These are phyloP conservation scores for Mirza zaza DNA, from an alignment of 2,113 vertebrate species.

Conservation along the genomic window DNA sequence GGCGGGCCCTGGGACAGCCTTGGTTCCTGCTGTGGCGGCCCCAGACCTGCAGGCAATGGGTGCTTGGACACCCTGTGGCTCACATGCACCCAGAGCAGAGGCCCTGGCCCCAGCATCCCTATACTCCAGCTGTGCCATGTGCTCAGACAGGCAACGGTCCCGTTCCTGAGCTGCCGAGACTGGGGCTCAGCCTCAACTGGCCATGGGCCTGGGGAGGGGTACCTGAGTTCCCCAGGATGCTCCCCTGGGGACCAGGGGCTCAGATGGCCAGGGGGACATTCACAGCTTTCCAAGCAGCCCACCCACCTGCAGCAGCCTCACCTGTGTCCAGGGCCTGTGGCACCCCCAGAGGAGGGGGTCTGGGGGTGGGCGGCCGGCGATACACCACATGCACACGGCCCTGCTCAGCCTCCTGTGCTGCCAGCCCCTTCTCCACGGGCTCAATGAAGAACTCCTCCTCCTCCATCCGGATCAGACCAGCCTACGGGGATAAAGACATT, in stretches of 20 bases:
- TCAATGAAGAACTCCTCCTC: constrained; percentile 99
- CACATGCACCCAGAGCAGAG: background rate
- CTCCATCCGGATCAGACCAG: constrained; percentile 96
- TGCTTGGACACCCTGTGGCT: background rate
- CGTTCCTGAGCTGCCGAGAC: background rate
- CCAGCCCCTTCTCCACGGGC: constrained; percentile 90
- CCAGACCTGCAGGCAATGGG: background rate
- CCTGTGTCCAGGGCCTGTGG: constrained; percentile 88
- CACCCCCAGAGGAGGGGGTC: constrained; percentile 68
- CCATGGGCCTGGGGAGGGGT: background rate
- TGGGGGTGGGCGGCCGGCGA: constrained; percentile 91
- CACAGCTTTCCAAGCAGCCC: background rate
- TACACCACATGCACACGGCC: constrained; percentile 94
- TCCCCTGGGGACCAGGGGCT: background rate
- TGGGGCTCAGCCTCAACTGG: background rate
- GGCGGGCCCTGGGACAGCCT: background rate
- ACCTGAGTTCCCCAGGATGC: background rate
- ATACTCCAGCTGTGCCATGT: fast-evolving
- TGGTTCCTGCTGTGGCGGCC: background rate
- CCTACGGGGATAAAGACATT: constrained; percentile 86
- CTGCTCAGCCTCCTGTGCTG: constrained; percentile 83
- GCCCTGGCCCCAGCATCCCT: no score
- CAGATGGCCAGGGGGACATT: background rate
- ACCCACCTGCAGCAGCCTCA: constrained; percentile 80
- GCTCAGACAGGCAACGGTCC: background rate